Evolutionary conservation across 2,797 vertebrate species (phyloP).

Genomic region (Margarornis squamiger): DNA sequence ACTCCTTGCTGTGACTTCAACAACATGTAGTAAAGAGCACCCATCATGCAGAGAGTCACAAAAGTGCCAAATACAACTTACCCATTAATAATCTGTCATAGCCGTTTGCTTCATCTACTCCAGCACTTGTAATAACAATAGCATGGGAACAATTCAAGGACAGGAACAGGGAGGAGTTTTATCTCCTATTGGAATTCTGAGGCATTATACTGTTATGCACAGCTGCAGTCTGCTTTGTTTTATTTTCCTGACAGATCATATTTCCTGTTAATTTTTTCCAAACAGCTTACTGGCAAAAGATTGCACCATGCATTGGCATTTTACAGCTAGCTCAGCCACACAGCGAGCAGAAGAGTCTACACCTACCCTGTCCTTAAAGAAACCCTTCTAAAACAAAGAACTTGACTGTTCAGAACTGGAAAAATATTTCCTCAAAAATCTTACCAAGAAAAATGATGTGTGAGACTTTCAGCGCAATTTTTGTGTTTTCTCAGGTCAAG

Average conservation of each 20-base stretch:
- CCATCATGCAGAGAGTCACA: not conserved
- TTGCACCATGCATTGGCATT: not conserved
- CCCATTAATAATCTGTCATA: not conserved
- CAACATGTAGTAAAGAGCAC: accelerated
- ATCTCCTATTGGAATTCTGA: not conserved
- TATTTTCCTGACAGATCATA: not conserved
- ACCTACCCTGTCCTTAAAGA: not conserved
- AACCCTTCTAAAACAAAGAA: not conserved
- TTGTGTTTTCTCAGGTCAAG: not conserved
- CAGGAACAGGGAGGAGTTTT: not conserved
- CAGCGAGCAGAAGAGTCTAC: not conserved
- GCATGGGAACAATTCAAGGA: not conserved
- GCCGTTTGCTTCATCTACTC: not conserved
- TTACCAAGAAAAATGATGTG: not conserved
- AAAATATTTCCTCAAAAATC: not conserved
- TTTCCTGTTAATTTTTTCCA: not conserved
- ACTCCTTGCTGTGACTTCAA: not conserved
- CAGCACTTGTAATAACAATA: not conserved
- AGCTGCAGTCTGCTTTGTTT: not conserved
- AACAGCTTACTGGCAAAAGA: not conserved
- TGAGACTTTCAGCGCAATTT: not conserved
- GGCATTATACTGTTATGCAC: not conserved
- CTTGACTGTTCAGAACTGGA: not conserved
- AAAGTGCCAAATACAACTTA: not conserved
- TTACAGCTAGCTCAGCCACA: not conserved